phyloP scores from a whole-genome alignment of 2,888 invertebrate genomes.

The Heteromurus nitidus region DNA sequence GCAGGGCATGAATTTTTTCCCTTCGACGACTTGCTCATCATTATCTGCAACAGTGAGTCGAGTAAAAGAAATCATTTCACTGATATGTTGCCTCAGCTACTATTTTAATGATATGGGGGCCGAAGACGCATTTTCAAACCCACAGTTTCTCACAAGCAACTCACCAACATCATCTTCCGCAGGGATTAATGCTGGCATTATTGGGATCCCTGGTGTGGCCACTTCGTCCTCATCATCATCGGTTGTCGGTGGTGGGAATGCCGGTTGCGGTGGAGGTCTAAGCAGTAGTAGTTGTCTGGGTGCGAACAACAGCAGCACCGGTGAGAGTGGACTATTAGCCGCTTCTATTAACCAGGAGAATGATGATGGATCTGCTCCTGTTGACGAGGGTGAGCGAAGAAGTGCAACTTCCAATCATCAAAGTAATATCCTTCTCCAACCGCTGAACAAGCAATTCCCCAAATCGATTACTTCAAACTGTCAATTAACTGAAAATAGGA shows the following conservation, averaged over 20 bases:
- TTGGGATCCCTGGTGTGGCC: neutral
- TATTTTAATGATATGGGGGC: constrained; percentile 69
- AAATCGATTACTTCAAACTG: too few species aligned
- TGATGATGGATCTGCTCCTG: neutral
- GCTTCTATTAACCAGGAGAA: neutral
- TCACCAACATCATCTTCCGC: constrained; percentile 41
- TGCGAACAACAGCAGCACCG: neutral
- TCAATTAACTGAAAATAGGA: too few species aligned
- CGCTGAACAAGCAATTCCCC: too few species aligned
- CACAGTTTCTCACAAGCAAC: constrained; percentile 65
- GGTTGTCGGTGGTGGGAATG: constrained; percentile 8
- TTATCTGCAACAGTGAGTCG: constrained; percentile 48
- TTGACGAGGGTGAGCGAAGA: too few species aligned
- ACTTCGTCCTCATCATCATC: neutral
- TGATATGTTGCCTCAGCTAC: constrained; percentile 45
- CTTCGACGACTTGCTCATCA: constrained; percentile 23
- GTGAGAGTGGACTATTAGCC: neutral
- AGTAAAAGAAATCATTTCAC: constrained; percentile 49
- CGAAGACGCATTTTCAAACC: constrained; percentile 71
- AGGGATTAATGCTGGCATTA: constrained; percentile 19
- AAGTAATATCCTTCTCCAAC: too few species aligned
- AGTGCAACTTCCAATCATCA: too few species aligned
- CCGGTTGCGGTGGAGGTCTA: neutral
- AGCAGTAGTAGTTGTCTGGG: neutral
- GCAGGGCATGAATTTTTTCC: constrained; percentile 38